Conservation (phyloP, 2,797 vertebrate species). For the Typhlichthys eigenmanni region DNA sequence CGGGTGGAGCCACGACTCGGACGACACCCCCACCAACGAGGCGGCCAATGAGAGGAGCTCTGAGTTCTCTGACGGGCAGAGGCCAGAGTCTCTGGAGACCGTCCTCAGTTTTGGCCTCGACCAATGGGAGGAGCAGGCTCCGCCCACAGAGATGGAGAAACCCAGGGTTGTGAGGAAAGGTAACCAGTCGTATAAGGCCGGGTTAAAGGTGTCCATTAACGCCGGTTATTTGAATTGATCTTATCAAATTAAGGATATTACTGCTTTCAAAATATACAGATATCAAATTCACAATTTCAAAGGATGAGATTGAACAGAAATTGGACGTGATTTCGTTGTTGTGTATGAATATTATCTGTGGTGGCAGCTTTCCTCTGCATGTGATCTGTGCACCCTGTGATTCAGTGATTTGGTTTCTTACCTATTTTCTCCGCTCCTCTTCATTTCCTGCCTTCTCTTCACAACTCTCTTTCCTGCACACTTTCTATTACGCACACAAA, state of each 20-base stretch:
- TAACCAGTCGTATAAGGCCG: slow-evolving; percentile 32
- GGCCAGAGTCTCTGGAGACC: slow-evolving; percentile 42
- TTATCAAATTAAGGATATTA: too few species aligned
- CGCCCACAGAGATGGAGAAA: slow-evolving; percentile 23
- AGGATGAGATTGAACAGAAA: too few species aligned
- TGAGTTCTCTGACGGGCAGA: slow-evolving; percentile 26
- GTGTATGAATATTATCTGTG: too few species aligned
- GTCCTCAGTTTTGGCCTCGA: slow-evolving; percentile 28
- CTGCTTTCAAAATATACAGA: too few species aligned
- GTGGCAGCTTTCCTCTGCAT: slow-evolving; percentile 33
- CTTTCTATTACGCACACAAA: slow-evolving; percentile 2
- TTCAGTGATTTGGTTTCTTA: slow-evolving; percentile 43
- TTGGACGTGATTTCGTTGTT: too few species aligned
- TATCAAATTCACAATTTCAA: too few species aligned
- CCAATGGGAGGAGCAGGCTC: slow-evolving; percentile 48
- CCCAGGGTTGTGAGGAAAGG: slow-evolving; percentile 71
- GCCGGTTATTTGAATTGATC: too few species aligned
- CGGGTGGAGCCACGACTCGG: slow-evolving; percentile 71
- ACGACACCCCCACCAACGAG: slow-evolving; percentile 78
- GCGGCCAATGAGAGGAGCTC: slow-evolving; percentile 53
- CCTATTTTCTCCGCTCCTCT: slow-evolving; percentile 22
- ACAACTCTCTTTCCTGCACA: slow-evolving; percentile 9
- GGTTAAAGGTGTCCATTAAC: too few species aligned
- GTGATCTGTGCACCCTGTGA: slow-evolving; percentile 52
- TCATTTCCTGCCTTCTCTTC: slow-evolving; percentile 1